Evolutionary conservation across 2,797 vertebrate species (phyloP).

Genomic region (Anas flavirostris): DNA sequence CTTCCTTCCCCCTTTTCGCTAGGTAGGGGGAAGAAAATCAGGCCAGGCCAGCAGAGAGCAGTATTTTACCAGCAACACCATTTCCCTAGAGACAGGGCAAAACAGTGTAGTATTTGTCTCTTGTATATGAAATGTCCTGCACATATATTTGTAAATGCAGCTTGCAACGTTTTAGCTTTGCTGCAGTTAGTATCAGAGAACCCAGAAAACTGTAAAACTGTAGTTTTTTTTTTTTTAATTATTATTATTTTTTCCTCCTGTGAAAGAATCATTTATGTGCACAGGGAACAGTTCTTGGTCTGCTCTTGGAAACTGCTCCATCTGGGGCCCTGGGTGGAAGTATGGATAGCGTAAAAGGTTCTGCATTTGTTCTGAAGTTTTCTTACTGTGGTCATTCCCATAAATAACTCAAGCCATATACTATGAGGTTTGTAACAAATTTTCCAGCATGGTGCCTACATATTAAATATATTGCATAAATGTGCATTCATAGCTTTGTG

Average conservation of each 20-base stretch:
- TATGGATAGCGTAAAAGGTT: not conserved
- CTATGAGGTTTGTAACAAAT: not conserved
- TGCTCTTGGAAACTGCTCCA: not conserved
- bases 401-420: not conserved
- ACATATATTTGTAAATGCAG: not conserved
- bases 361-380: not conserved
- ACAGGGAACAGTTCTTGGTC: not conserved
- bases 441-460: fast-evolving
- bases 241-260: not conserved
- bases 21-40: not conserved
- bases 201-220: not conserved
- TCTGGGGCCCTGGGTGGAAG: not conserved
- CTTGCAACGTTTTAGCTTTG: not conserved
- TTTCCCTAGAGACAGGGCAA: fast-evolving
- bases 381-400: not conserved
- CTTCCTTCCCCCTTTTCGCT: not conserved
- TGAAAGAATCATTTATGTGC: not conserved
- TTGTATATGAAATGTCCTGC: not conserved
- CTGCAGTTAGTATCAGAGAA: not conserved
- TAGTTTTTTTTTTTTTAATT: not conserved
- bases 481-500: not conserved
- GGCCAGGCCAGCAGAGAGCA: slow-evolving; percentile 51
- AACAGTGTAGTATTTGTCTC: not conserved
- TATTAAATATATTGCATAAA: not conserved
- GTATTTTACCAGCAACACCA: not conserved